Conservation (phyloP, 1,140 invertebrate species). For the Microvelia longipes region DNA sequence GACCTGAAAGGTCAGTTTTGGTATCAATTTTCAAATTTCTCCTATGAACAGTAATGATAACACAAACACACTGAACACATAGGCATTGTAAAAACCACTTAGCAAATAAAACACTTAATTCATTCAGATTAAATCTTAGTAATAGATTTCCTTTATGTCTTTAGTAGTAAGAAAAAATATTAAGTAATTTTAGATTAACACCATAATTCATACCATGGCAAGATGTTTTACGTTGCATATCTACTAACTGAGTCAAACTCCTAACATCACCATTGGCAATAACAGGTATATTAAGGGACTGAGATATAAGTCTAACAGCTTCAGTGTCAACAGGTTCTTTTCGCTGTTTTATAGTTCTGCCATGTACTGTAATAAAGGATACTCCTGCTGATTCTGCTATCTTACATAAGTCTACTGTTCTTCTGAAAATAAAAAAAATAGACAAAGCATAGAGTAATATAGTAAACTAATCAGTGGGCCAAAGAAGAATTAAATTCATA, state of each 20-base stretch:
- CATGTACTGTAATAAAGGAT: conserved; percentile 81
- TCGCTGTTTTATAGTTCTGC: conserved; percentile 66
- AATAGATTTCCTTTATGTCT: too few relatives aligned
- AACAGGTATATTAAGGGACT: conserved; percentile 58
- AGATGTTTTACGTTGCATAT: conserved; percentile 45
- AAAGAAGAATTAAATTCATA: neutral
- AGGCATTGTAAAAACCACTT: too few relatives aligned
- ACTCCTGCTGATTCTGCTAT: conserved; percentile 68
- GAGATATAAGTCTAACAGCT: conserved; percentile 53
- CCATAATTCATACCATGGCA: conserved; percentile 50
- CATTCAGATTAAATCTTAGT: too few relatives aligned
- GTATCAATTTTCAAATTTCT: too few relatives aligned
- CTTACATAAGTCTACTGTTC: conserved; percentile 57
- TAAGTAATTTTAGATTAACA: too few relatives aligned
- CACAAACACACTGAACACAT: too few relatives aligned
- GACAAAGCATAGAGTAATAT: neutral
- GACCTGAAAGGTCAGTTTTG: too few relatives aligned
- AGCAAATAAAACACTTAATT: too few relatives aligned
- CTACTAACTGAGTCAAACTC: conserved; percentile 47
- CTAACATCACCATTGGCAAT: conserved; percentile 85
- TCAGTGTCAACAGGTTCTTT: conserved; percentile 59
- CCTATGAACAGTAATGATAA: too few relatives aligned
- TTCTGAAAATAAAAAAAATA: conserved; percentile 19
- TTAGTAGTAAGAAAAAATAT: too few relatives aligned
- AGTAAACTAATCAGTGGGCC: too few relatives aligned